Conservation (phyloP, 35 echinoderm and acorn worm species). For the Apostichopus japonicus region DNA sequence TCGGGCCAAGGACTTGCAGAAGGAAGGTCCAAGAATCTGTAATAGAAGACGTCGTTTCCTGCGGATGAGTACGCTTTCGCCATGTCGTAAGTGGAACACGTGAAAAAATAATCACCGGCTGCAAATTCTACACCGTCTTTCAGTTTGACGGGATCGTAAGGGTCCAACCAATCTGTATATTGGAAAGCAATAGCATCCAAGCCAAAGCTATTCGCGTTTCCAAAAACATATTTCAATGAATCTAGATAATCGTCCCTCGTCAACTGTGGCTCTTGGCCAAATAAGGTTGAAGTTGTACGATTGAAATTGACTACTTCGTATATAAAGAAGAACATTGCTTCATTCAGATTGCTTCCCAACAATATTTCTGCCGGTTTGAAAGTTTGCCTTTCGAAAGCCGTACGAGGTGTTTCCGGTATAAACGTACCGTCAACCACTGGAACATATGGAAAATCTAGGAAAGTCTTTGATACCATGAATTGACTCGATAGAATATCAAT, state of each 20-base stretch:
- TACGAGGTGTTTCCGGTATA: constrained; percentile 65
- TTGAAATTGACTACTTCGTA: constrained; percentile 63
- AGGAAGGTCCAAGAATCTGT: constrained; percentile 75
- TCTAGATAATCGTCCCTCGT: constrained; percentile 51
- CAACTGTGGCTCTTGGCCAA: background rate
- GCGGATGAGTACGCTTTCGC: constrained; percentile 64
- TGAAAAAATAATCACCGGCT: constrained; percentile 64
- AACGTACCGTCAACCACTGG: constrained; percentile 86
- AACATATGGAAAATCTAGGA: constrained; percentile 81
- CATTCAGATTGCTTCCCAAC: constrained; percentile 84
- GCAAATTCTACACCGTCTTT: constrained; percentile 64
- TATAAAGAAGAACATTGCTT: constrained; percentile 84
- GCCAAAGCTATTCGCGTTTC: constrained; percentile 66
- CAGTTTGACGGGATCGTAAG: constrained; percentile 65
- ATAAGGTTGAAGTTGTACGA: constrained; percentile 4
- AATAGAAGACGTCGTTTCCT: constrained; percentile 67
- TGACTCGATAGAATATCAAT: constrained; percentile 41
- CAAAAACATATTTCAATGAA: constrained; percentile 3
- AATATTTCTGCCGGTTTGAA: constrained; percentile 80
- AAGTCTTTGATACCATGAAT: constrained; percentile 44
- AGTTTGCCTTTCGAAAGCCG: constrained; percentile 44
- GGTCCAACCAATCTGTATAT: constrained; percentile 92
- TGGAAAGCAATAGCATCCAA: constrained; percentile 80
- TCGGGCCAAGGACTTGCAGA: constrained; percentile 76
- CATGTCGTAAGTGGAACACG: constrained; percentile 68